Evolutionary conservation across 1,140 invertebrate genomes (phyloP), one percentile per base, ranked within the genome.

Genomic region (Atta cephalotes): DNA sequence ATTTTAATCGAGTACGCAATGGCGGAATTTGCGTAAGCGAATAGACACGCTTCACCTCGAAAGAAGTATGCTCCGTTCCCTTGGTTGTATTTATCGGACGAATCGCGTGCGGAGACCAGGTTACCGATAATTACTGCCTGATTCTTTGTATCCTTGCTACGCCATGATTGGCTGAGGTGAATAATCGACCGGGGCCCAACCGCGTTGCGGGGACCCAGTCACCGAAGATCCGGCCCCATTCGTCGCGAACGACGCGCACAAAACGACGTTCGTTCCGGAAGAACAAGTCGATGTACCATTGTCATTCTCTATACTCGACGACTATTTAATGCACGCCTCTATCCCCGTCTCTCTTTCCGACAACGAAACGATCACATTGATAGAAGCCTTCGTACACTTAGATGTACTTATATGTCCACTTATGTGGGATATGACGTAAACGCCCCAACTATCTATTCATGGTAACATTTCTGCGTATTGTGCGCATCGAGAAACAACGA

Each of bases 201-300:
- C 90, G 81, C 84, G 74, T 88, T 86, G 77, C 89, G 85, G 88
- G 87, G 90, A 89, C 91, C 90, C 92, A 92, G 89, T 68, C 82
- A 93, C 82, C 93, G 90, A 92, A 93, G 92, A 93, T 93, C 93
- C 93, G 92, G 93, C 91, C 91, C 88, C 90, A 86, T 88, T 91
- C 74, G 77, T 28, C 39, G 84, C 68, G n/a, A n/a, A n/a, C n/a
- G 79, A 87, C 90, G 58, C 88, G 87, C 82, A 74, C 86, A 86
- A 82, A 53, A 86, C 77, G 70, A 68, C 80, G 86, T 62, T 58
- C 89, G 86, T 80, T 88, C 87, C 90, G 89, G 89, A 90, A 86
- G 90, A 91, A 86, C 68, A 72, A 74, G 63, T 72, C 86, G 90
- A 88, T 87, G 77, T 71, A 65, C 85, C 80, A 91, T 91, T 91